A percentile compares a stretch with the other conserved stretches of the same genome.
Evolutionary conservation across 2,113 vertebrate genomes (phyloP).

Genomic region (Camelus bactrianus): DNA sequence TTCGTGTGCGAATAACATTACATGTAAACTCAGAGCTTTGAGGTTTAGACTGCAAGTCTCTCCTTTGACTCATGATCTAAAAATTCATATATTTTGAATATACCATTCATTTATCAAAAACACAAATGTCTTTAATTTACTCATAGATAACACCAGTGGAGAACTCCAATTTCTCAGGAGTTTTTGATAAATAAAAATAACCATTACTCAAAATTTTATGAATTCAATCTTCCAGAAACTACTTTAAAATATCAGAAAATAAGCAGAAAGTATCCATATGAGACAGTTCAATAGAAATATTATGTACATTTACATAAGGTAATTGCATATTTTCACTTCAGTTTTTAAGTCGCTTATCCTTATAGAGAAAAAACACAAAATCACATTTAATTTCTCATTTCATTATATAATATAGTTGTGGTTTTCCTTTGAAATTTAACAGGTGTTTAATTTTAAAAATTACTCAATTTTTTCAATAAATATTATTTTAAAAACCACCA

Average conservation of each 20-base stretch:
- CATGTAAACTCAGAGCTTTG: not conserved
- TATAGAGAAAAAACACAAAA: conserved; percentile 9
- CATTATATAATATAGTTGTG: not conserved
- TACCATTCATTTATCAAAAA: conserved; percentile 12
- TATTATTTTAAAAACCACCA: not conserved
- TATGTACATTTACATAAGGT: not conserved
- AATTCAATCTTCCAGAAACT: conserved; percentile 33
- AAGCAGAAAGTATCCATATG: conserved; percentile 1
- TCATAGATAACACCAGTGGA: not conserved
- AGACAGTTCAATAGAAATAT: not conserved
- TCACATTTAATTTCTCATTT: conserved; percentile 1
- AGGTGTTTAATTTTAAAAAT: conserved; percentile 7
- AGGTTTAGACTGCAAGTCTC: conserved; percentile 4
- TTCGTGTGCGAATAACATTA: conserved; percentile 2
- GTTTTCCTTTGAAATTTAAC: conserved; percentile 1
- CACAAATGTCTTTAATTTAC: conserved; percentile 18
- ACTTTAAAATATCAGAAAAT: conserved; percentile 51
- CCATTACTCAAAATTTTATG: conserved; percentile 21
- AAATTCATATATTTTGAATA: conserved; percentile 41
- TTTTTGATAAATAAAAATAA: conserved; percentile 53
- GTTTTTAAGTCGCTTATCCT: conserved; percentile 14
- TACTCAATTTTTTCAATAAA: not conserved
- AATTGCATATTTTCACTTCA: not conserved
- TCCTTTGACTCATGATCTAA: conserved; percentile 26
- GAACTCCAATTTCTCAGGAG: not conserved